Base-by-base conservation (phyloP, 2,113 vertebrate genomes). In the Xiphophorus hellerii region DNA sequence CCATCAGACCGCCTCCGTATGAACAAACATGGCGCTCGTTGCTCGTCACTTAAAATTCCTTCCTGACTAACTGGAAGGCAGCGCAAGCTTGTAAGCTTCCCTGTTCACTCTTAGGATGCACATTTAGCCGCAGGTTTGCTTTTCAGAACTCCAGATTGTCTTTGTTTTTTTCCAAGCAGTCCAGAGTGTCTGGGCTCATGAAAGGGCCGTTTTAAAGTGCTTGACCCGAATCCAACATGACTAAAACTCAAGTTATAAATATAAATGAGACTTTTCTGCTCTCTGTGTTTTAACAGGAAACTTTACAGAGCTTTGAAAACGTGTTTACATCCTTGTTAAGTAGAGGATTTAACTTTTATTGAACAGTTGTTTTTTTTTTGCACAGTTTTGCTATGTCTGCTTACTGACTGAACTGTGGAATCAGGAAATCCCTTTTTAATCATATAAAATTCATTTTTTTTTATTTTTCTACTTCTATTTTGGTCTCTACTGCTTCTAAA, bases 1-100 rank as follows among this genome's bases (percentile, higher is more conserved):
- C 63, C 71, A 71, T 85, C 79, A 77, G 77, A 80, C 86, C 90
- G 83, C 78, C 75, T 70, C 74, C 42, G 71, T 37, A 54, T 80
- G 70, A 78, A 48, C 82, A 84, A 81, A 85, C 81, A 76, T 15
- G 81, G 79, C 22, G 70, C 73, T 70, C 31, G 12, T 44, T 73
- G 63, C 63, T 29, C 2, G 12, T 72, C 74, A 78, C 69, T 83
- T 73, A 77, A 67, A 62, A 74, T 64, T 77, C 51, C 58, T 48
- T 82, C 67, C 69, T 51, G 73, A 60, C 80, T 84, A 54, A 82
- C 82, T 72, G 81, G 77, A 88, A 84, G 63, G 25, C 73, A 67
- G 72, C n/a, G 10, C 64, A 75, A 71, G 44, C 39, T 61, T 58
- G 37, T 83, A 30, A 83, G 73, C 22, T 33, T 30, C 15, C 10